Evolutionary conservation across 1,140 invertebrate species (phyloP).

Genomic region (Lepidostoma basale): DNA sequence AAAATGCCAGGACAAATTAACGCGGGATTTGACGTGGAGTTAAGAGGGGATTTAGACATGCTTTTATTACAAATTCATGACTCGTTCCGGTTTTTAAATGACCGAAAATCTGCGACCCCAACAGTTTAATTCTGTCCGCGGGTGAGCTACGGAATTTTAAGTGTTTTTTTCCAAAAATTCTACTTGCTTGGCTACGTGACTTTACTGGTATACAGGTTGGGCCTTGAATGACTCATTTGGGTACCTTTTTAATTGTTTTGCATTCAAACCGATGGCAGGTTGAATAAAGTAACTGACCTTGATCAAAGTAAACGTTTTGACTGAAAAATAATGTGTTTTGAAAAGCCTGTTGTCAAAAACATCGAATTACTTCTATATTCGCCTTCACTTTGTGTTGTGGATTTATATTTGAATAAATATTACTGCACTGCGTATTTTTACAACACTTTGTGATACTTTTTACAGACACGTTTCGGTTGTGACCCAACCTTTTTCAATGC

Average conservation of each 20-base stretch:
- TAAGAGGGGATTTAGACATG: conserved; percentile 25
- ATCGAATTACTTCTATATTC: too few relatives aligned
- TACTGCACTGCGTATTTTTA: too few relatives aligned
- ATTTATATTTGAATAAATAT: too few relatives aligned
- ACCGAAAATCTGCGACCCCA: conserved; percentile 31
- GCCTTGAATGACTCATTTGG: too few relatives aligned
- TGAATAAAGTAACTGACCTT: not conserved
- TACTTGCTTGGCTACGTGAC: not conserved
- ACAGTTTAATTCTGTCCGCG: conserved; percentile 38
- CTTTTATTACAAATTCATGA: conserved; percentile 43
- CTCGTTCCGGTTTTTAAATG: conserved; percentile 39
- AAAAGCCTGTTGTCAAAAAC: too few relatives aligned
- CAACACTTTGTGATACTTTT: too few relatives aligned
- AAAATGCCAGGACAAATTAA: conserved; percentile 43
- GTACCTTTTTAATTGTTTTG: too few relatives aligned
- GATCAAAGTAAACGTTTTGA: too few relatives aligned
- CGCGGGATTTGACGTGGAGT: conserved; percentile 28
- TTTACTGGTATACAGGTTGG: not conserved
- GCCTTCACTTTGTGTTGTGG: too few relatives aligned
- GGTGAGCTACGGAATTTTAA: conserved; percentile 35
- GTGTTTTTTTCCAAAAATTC: conserved; percentile 36
- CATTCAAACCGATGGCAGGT: not conserved
- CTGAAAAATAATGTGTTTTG: too few relatives aligned
- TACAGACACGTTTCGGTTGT: too few relatives aligned
- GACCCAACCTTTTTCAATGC: too few relatives aligned